Evolutionary conservation across 2,888 invertebrate genomes (phyloP).

Genomic region (Alsophila aescularia): DNA sequence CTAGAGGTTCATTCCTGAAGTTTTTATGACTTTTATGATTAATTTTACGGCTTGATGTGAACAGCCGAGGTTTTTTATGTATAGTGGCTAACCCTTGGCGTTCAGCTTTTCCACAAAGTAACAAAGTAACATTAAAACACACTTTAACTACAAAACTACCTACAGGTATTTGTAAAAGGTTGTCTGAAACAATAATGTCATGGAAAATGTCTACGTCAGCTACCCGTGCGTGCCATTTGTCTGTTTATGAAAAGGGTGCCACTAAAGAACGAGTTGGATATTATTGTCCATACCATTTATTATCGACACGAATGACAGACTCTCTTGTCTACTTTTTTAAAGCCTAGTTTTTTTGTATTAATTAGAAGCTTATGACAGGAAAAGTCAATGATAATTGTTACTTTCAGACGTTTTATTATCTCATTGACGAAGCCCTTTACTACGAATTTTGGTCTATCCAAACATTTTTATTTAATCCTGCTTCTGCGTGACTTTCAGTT

Average conservation of each 20-base stretch:
- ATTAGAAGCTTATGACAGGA: too few relatives aligned
- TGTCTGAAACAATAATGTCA: conserved; percentile 1
- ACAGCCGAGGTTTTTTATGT: conserved; percentile 23
- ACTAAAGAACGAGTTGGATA: background rate
- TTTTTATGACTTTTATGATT: conserved; percentile 40
- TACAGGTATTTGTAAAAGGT: background rate
- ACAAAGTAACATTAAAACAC: background rate
- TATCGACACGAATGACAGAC: background rate
- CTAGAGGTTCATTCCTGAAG: conserved; percentile 35
- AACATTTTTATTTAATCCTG: background rate
- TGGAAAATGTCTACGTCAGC: conserved; percentile 14
- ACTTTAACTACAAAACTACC: background rate
- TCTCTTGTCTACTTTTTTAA: background rate
- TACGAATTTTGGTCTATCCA: too few relatives aligned
- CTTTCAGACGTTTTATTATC: too few relatives aligned
- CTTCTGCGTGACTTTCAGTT: background rate
- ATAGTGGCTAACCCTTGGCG: conserved; percentile 4
- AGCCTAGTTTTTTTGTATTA: too few relatives aligned
- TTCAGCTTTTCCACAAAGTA: background rate
- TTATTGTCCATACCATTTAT: background rate
- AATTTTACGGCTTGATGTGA: conserved; percentile 35
- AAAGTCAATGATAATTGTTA: too few relatives aligned
- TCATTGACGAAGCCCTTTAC: too few relatives aligned
- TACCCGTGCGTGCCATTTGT: conserved; percentile 7
- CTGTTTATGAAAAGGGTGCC: conserved; percentile 12